Base-by-base conservation (phyloP, 2,797 vertebrate species). In the Oceanodroma leucorhoa region DNA sequence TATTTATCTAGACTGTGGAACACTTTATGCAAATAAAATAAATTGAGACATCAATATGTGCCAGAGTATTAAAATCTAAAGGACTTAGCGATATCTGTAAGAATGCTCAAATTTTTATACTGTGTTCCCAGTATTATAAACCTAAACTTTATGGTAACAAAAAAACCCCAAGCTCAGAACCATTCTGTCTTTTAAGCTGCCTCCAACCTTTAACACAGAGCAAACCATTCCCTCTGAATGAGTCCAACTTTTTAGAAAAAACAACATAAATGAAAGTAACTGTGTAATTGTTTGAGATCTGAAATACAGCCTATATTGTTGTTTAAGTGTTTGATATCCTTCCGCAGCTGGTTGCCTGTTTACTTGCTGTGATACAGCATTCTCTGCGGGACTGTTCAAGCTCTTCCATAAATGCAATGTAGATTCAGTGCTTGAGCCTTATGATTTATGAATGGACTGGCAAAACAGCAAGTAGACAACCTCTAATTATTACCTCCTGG, bases 11-110 rank as follows among this genome's bases (percentile, higher is more conserved):
- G 34, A 50, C 6, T 54, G 16, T 73, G 48, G 23, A 38, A 16
- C 6, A 53, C 11, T 57, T 89, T n/a, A 69, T 54, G 20, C 12
- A 80, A 50, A 84, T 64, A 61, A 83, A 93, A 80, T 70, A 60
- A 61, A 43, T 2, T 27, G 19, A 58, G 27, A 67, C 83, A 54
- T 62, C 38, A 57, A 0, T 61, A 45, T 46, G 2, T 78, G 22
- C 27, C 50, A 55, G 45, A 70, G 16, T 53, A 38, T 75, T 46
- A 79, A 84, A 87, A 53, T 51, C 27, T 43, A 50, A 61, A 43
- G 4, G 3, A 32, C 6, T 50, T 69, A 27, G n/a, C 0, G 0
- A 20, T 51, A 60, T 32, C 20, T 36, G 7, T 46, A 77, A 54
- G 41, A 87, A 72, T 11, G 17, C 22, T 65, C 26, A 50, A 5